phyloP scores from a whole-genome alignment of 2,113 vertebrate genomes.

The Caretta caretta region DNA sequence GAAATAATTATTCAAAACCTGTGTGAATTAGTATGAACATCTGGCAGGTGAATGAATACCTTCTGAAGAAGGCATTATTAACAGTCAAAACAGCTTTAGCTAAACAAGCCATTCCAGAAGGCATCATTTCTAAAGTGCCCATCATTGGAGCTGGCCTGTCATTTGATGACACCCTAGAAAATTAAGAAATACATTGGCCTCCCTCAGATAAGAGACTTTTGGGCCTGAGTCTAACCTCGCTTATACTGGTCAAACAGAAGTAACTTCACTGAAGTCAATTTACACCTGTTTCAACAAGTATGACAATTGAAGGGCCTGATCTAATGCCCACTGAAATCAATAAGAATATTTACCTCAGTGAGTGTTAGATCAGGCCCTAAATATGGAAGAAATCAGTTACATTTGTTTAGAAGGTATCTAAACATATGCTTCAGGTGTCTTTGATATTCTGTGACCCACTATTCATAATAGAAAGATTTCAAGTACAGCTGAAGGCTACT shows the following conservation, averaged over 20 bases:
- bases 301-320: background rate
- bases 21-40: background rate
- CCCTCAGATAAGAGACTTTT: background rate
- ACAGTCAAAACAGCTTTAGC: conserved; percentile 27
- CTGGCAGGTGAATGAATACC: conserved; percentile 44
- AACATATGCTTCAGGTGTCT: background rate
- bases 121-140: conserved; percentile 36
- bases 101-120: conserved; percentile 39
- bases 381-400: background rate
- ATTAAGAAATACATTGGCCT: background rate
- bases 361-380: background rate
- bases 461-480: background rate
- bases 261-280: background rate
- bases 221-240: background rate
- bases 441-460: background rate
- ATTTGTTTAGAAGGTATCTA: conserved; percentile 18
- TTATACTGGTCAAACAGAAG: background rate
- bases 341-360: background rate
- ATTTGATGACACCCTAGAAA: background rate
- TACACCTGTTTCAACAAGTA: background rate
- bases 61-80: conserved; percentile 66
- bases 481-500: background rate
- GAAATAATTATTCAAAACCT: conserved; percentile 55
- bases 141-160: conserved; percentile 31
- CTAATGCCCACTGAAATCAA: background rate